These are phyloP conservation scores for Characodon lateralis DNA, from an alignment of 2,797 vertebrate species.

Conservation along the genomic window DNA sequence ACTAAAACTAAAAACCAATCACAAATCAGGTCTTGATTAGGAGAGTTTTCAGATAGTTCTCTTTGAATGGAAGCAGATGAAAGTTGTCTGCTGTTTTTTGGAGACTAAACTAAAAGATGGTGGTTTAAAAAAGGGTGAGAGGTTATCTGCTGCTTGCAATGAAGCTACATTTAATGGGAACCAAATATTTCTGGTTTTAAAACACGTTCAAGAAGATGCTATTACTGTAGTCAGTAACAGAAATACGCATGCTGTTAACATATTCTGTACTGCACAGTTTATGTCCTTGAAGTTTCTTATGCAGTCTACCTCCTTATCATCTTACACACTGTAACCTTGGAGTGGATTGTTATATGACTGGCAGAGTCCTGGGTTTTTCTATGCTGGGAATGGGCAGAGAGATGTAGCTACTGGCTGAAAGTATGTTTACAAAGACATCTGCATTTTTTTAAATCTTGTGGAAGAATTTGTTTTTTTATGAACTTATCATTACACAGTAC, in stretches of 20 bases:
- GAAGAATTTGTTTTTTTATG: background rate
- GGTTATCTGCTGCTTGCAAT: too few relatives aligned
- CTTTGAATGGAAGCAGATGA: too few relatives aligned
- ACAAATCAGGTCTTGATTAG: background rate
- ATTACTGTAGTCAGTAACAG: background rate
- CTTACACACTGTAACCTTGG: conserved; percentile 5
- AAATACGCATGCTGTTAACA: background rate
- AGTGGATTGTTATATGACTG: background rate
- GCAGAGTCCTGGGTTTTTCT: background rate
- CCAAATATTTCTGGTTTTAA: background rate
- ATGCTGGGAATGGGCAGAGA: background rate
- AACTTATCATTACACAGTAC: background rate
- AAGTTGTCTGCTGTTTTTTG: too few relatives aligned
- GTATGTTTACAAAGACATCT: background rate
- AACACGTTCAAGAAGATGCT: background rate
- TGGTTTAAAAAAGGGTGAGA: too few relatives aligned
- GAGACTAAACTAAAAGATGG: too few relatives aligned
- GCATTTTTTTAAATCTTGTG: background rate
- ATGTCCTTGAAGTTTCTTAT: conserved; percentile 1
- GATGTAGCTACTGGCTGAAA: background rate
- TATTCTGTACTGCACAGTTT: background rate
- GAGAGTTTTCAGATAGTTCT: too few relatives aligned
- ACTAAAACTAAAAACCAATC: background rate
- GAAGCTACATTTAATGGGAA: background rate
- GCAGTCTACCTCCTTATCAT: background rate